Base-by-base conservation (phyloP, 1,140 invertebrate species). In the Adoxophyes honmai region DNA sequence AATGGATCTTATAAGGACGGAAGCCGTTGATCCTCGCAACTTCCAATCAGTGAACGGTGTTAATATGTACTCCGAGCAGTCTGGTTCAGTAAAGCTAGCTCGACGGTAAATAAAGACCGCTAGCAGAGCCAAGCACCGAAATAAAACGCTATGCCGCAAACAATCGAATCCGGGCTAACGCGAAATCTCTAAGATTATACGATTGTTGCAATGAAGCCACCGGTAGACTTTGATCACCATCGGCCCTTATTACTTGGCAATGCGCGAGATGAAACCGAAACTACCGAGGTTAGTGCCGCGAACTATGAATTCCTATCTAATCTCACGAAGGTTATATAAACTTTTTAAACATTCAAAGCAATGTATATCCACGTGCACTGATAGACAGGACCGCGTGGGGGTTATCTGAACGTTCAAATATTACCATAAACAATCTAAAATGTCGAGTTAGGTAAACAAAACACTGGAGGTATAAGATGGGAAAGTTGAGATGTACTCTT, bases 171-270 rank as follows among this genome's bases (percentile, higher is more conserved):
- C 16, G 4, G 42, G n/a, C 18, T 48, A 21, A 48, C 11, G 10
- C 42, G 21, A 15, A 48, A 21, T 33, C 18, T 21, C 18, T 10
- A 9, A 28, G 0, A 11, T 11, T 48, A 11, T 1, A 48, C 10
- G 18, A 10, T n/a, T 21, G 21, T 21, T n/a, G 16, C 6, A 48
- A 48, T 48, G 18, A 48, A 28, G 16, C 21, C 42, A 48, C 3
- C 13, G 16, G 56, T 64, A 60, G 62, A 69, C 66, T 69, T 69
- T 52, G 42, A 14, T 38, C 62, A 34, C 11, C 66, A 65, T 69
- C 52, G 42, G 21, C 48, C 62, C 37, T 28, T 37, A 44, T 38
- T 34, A 52, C 52, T 67, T 63, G 61, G 60, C 65, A 66, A 53
- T 36, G 59, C 42, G 9, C 13, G 52, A 39, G 13, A 57, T 60